phyloP scores from a whole-genome alignment of 2,888 invertebrate species.

The Callinectes sapidus region DNA sequence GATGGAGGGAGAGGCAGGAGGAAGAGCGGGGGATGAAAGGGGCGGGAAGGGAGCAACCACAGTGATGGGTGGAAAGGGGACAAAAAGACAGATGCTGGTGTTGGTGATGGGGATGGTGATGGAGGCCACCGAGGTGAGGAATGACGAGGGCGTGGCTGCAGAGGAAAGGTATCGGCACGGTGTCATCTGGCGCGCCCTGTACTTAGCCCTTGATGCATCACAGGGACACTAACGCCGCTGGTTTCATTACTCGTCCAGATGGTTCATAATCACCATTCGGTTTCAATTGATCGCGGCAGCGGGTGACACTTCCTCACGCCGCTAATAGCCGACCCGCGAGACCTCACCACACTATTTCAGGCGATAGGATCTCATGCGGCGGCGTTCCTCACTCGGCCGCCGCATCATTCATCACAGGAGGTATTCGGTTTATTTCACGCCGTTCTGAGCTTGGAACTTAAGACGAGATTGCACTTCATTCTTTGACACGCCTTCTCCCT shows the following conservation, averaged over 20 bases:
- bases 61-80: neutral
- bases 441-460: constrained; percentile 31
- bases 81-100: constrained; percentile 22
- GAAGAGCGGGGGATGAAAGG: neutral
- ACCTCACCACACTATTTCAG: constrained; percentile 27
- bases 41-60: neutral
- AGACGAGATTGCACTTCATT: constrained; percentile 22
- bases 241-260: constrained; percentile 26
- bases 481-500: neutral
- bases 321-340: neutral
- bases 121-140: constrained; percentile 12
- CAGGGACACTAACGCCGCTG: constrained; percentile 1
- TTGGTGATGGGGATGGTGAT: constrained; percentile 1
- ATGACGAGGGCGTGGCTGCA: neutral
- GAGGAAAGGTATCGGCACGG: constrained; percentile 2
- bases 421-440: constrained; percentile 26
- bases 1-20: neutral
- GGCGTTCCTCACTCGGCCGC: constrained; percentile 10
- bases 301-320: constrained; percentile 31
- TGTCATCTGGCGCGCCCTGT: constrained; percentile 22
- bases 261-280: constrained; percentile 25
- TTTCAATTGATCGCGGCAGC: constrained; percentile 26
- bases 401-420: constrained; percentile 16
- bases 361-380: neutral
- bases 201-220: neutral